These are phyloP conservation scores for Mesaphorura yosii DNA, from an alignment of 1,140 invertebrate genomes.

Conservation along the genomic window DNA sequence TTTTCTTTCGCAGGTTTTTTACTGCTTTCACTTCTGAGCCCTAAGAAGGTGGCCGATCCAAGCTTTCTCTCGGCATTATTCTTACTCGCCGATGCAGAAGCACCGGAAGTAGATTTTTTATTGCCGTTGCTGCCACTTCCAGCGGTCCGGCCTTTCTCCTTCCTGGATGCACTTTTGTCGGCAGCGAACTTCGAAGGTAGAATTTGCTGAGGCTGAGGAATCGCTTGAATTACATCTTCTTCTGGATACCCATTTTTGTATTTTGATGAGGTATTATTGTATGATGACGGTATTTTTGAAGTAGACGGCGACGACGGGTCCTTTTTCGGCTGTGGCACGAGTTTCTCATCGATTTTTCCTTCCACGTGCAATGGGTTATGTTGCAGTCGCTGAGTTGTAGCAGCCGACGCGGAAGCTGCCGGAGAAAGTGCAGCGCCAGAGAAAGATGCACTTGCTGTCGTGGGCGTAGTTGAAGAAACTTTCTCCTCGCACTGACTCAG, in stretches of 20 bases:
- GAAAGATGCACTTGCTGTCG: too few relatives aligned
- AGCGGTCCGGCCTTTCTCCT: slow-evolving; percentile 9
- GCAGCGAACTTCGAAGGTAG: slow-evolving; percentile 25
- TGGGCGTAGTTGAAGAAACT: too few relatives aligned
- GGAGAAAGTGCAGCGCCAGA: too few relatives aligned
- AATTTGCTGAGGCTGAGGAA: slow-evolving; percentile 20
- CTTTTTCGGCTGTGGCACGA: slow-evolving; percentile 15
- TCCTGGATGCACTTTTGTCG: slow-evolving; percentile 12
- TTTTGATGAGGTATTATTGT: too few relatives aligned
- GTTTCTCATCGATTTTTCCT: slow-evolving; percentile 21
- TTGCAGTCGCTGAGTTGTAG: slow-evolving; percentile 5
- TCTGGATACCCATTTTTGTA: too few relatives aligned
- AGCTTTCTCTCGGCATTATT: too few relatives aligned
- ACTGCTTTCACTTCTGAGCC: slow-evolving; percentile 11
- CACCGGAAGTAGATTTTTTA: too few relatives aligned
- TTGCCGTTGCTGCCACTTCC: too few relatives aligned
- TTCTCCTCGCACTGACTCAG: slow-evolving; percentile 24
- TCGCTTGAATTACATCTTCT: slow-evolving; percentile 1
- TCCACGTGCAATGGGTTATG: slow-evolving; percentile 16
- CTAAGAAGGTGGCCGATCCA: slow-evolving; percentile 9
- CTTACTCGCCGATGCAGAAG: neutral
- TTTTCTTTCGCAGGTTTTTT: slow-evolving; percentile 16
- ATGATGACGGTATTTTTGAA: neutral
- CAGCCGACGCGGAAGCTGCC: too few relatives aligned
- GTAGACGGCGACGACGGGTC: slow-evolving; percentile 1